These are phyloP conservation scores for Sthenelais limicola DNA, from an alignment of 2,888 invertebrate genomes.

Conservation along the genomic window DNA sequence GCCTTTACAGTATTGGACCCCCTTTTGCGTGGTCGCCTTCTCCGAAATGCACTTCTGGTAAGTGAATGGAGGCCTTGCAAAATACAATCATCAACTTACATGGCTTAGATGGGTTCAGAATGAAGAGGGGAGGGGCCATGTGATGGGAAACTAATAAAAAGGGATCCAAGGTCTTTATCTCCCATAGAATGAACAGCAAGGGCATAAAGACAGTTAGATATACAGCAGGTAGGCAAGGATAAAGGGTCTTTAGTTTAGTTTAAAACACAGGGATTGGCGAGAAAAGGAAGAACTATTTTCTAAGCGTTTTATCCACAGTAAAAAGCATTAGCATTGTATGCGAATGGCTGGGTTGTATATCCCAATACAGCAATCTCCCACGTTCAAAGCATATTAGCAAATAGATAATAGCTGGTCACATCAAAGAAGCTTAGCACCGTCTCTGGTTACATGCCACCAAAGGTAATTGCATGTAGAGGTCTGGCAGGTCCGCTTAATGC, in stretches of 20 bases:
- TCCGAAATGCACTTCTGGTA: background rate
- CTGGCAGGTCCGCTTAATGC: constrained; percentile 8
- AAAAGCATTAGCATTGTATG: no score
- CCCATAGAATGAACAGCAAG: no score
- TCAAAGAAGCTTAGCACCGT: constrained; percentile 23
- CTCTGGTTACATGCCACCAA: constrained; percentile 18
- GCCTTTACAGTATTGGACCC: constrained; percentile 7
- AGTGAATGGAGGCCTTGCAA: background rate
- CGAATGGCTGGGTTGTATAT: background rate
- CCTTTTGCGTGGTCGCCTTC: background rate
- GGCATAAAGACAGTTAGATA: background rate
- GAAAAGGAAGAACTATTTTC: no score
- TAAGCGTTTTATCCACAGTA: no score
- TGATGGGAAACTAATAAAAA: background rate
- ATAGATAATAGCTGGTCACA: constrained; percentile 19
- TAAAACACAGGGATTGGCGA: no score
- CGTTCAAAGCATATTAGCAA: background rate
- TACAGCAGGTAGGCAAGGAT: background rate
- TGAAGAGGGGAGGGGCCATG: background rate
- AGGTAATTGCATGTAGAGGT: constrained; percentile 39
- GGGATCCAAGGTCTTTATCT: background rate
- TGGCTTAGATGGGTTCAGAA: background rate
- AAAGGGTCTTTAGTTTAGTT: background rate
- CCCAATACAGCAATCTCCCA: background rate
- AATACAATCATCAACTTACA: no score